Evolutionary conservation across 2,888 invertebrate genomes (phyloP).

Genomic region (Masnerella sp.): DNA sequence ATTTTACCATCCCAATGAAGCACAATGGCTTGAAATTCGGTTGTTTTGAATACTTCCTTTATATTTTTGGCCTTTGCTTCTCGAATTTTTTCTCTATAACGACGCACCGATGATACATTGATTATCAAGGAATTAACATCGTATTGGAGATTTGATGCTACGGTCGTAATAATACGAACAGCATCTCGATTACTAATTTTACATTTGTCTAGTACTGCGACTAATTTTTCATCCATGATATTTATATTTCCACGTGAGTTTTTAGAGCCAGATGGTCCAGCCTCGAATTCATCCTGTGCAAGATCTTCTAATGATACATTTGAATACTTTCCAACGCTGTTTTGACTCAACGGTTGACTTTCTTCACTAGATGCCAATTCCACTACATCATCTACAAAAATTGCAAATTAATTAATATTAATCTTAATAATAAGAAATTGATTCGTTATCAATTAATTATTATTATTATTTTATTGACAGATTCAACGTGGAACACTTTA

Average conservation of each 20-base stretch:
- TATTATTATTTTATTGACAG: neutral
- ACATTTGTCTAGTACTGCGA: conserved; percentile 26
- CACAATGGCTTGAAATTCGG: neutral
- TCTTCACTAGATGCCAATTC: conserved; percentile 9
- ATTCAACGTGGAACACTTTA: no score
- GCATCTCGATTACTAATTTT: conserved; percentile 15
- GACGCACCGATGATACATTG: conserved; percentile 5
- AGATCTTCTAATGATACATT: conserved; percentile 38
- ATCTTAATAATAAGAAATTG: no score
- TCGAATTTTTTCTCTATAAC: neutral
- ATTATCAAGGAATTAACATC: conserved; percentile 9
- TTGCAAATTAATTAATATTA: conserved; percentile 5
- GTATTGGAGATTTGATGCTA: neutral
- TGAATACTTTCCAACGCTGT: conserved; percentile 51
- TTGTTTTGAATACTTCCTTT: neutral
- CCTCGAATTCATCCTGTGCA: conserved; percentile 21
- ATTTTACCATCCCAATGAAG: conserved; percentile 22
- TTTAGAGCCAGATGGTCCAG: conserved; percentile 28
- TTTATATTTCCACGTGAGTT: conserved; percentile 36
- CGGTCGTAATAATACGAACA: neutral
- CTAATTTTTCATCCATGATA: conserved; percentile 36
- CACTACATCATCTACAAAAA: neutral
- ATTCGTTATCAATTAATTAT: no score
- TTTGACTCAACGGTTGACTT: conserved; percentile 31
- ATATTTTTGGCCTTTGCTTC: conserved; percentile 1